Evolutionary conservation across 2,113 vertebrate species (phyloP).

Genomic region (Dolichallabes microphthalmus): DNA sequence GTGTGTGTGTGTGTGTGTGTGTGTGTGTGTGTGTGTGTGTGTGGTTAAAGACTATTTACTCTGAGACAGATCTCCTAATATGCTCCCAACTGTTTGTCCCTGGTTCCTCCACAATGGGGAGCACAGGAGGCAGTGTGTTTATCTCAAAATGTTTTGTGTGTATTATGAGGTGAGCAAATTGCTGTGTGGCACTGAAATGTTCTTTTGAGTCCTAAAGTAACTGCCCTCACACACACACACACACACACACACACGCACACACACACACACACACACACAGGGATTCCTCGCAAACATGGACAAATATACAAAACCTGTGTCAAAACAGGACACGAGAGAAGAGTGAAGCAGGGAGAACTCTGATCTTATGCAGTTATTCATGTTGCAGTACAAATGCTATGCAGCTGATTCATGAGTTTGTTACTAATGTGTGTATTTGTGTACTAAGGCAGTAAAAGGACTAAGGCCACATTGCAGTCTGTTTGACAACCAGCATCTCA

Average conservation of each 20-base stretch:
- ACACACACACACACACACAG: neutral
- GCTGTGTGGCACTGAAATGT: conserved; percentile 29
- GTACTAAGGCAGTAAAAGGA: neutral
- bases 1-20: neutral
- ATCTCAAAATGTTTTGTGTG: conserved; percentile 30
- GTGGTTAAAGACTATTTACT: conserved; percentile 38
- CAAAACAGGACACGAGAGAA: neutral
- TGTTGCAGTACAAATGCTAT: neutral
- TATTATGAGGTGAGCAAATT: conserved; percentile 44
- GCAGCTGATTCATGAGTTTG: neutral
- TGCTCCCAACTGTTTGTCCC: conserved; percentile 35
- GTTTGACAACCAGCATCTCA: conserved; percentile 22
- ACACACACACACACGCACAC: neutral
- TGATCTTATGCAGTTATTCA: neutral
- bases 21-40: conserved; percentile 11
- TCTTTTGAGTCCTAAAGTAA: conserved; percentile 21
- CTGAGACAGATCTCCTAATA: conserved; percentile 24
- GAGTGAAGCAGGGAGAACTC: neutral
- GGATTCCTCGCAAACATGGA: conserved; percentile 1
- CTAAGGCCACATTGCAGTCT: neutral
- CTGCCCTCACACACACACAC: neutral
- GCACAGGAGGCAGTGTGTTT: neutral
- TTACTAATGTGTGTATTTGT: conserved; percentile 14
- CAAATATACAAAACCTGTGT: conserved; percentile 9
- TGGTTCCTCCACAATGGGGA: conserved; percentile 27